Evolutionary conservation across 2,797 vertebrate genomes (phyloP).

Genomic region (Enteromius treurensis): DNA sequence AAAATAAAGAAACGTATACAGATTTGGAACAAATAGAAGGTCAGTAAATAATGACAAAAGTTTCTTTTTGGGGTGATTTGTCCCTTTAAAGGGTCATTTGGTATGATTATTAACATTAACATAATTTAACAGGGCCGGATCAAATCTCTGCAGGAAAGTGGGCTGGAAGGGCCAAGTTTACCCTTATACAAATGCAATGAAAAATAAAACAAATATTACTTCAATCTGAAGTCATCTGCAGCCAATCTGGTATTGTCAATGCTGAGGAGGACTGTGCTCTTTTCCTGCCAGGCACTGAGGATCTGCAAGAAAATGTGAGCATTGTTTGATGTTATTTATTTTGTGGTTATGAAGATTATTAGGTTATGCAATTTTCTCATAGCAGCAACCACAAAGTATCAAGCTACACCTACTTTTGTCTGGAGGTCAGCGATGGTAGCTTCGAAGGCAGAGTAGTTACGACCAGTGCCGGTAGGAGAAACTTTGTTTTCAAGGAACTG

Average conservation of each 20-base stretch:
- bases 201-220: conserved; percentile 65
- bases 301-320: conserved; percentile 65
- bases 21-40: too few relatives aligned
- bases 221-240: conserved; percentile 77
- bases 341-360: background rate
- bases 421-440: conserved; percentile 78
- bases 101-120: background rate
- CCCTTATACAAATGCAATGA: background rate
- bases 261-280: conserved; percentile 71
- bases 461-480: conserved; percentile 55
- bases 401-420: conserved; percentile 75
- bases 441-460: conserved; percentile 73
- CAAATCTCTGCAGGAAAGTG: too few relatives aligned
- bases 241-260: conserved; percentile 76
- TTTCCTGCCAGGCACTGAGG: conserved; percentile 67
- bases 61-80: too few relatives aligned
- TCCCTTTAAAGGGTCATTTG: background rate
- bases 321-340: background rate
- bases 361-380: background rate
- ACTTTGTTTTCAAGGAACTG: conserved; percentile 76
- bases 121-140: too few relatives aligned
- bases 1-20: too few relatives aligned
- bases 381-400: background rate
- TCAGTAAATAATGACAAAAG: too few relatives aligned
- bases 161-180: too few relatives aligned